Evolutionary conservation across 2,888 invertebrate species (phyloP), one percentile per base, ranked within the genome.

Genomic region (Osedax frankpressi): DNA sequence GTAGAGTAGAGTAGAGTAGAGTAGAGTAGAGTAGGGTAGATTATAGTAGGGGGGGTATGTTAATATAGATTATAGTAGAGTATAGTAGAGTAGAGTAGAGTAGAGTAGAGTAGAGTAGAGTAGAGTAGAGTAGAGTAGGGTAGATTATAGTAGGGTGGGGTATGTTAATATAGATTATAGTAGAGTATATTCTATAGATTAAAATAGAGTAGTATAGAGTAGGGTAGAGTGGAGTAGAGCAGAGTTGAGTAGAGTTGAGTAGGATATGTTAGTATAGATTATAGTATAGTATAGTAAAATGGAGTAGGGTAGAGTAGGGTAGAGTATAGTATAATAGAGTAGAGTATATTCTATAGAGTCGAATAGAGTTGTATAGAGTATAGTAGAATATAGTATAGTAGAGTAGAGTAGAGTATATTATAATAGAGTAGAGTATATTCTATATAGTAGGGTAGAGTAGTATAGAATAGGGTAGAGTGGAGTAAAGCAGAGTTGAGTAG

Each of bases 81-180:
- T 6, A 3, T 2, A 62, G 63, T 6, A 62, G 25, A 62, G 2
- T 6, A 72, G 2, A 62, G 72, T 70, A 72, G 11, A 72, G 72
- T 70, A 72, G 2, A 72, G 72, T 70, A 72, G 11, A 72, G 67
- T 3, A 72, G 3, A 68, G 72, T 70, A 68, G 30, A 72, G 72
- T 29, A 68, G 63, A 72, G 72, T 70, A 72, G 26, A 70, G 68
- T 70, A 72, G n/a, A 72, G 72, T 70, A 72, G 26, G 67, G 67
- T 3, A 72, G 30, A 69, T 60, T 70, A 68, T 19, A 72, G 72
- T 70, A 28, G 30, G 67, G 72, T 70, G 29, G 26, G 67, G n/a
- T n/a, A n/a, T n/a, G n/a, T n/a, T n/a, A n/a, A n/a, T n/a, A n/a
- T n/a, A n/a, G n/a, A n/a, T n/a, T n/a, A n/a, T n/a, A n/a, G n/a